phyloP scores from a whole-genome alignment of 2,888 invertebrate species.

The Orthonevra nobilis region DNA sequence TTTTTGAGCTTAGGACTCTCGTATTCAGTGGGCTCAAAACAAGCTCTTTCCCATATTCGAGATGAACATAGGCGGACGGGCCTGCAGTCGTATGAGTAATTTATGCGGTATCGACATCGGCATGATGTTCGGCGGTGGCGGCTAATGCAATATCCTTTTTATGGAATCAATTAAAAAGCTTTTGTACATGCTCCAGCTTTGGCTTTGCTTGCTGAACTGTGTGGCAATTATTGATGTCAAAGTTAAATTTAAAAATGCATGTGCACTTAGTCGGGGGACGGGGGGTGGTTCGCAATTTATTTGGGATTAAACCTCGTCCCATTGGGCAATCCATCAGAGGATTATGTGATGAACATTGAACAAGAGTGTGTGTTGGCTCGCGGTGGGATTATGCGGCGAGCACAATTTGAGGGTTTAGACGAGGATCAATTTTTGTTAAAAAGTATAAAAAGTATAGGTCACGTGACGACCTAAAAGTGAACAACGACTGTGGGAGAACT shows the following conservation, averaged over 20 bases:
- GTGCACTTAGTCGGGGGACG: not conserved
- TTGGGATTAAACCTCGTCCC: constrained; percentile 50
- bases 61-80: too few species aligned
- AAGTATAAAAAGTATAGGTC: too few species aligned
- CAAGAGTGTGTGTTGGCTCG: not conserved
- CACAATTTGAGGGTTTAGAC: constrained; percentile 25
- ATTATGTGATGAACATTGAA: not conserved
- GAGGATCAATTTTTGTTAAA: too few species aligned
- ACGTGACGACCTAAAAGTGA: too few species aligned
- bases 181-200: constrained; percentile 15
- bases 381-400: constrained; percentile 3
- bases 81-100: constrained; percentile 52
- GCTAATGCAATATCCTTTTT: constrained; percentile 64
- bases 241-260: constrained; percentile 54
- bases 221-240: constrained; percentile 52
- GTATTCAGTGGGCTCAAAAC: too few species aligned
- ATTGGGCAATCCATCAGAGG: constrained; percentile 6
- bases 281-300: constrained; percentile 45
- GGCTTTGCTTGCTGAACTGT: not conserved
- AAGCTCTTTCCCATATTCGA: too few species aligned
- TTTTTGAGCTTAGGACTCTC: constrained; percentile 57
- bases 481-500: too few species aligned
- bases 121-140: constrained; percentile 25
- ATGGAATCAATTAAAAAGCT: constrained; percentile 64
- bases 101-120: too few species aligned